Conservation (phyloP, 2,888 invertebrate genomes). For the Tachina grossa region DNA sequence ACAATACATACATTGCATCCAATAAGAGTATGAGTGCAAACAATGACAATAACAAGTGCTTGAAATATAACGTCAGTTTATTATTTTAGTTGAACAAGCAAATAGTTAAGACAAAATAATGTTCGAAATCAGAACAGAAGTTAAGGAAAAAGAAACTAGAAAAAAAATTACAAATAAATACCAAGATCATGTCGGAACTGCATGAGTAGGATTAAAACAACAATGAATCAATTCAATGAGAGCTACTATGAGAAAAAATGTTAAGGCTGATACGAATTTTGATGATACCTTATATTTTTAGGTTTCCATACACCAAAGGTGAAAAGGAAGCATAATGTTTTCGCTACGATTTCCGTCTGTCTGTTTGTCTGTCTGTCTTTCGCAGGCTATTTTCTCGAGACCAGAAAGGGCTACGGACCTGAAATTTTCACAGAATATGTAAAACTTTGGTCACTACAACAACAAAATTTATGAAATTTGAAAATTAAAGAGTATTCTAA, state of each 20-base stretch:
- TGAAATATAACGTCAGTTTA: slow-evolving; percentile 57
- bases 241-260: not conserved
- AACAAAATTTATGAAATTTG: no score
- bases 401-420: no score
- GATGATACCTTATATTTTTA: not conserved
- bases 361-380: no score
- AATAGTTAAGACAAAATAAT: slow-evolving; percentile 53
- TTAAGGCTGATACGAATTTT: not conserved
- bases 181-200: not conserved
- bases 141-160: not conserved
- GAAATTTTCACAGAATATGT: no score
- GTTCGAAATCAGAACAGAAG: slow-evolving; percentile 25
- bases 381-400: no score
- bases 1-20: slow-evolving; percentile 9
- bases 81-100: slow-evolving; percentile 29
- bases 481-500: no score
- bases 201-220: slow-evolving; percentile 19
- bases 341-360: no score
- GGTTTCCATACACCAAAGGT: no score
- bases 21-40: not conserved
- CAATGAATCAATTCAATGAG: not conserved
- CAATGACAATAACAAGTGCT: slow-evolving; percentile 48
- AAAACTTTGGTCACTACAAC: no score
- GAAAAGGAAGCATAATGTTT: no score
- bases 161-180: not conserved